These are phyloP conservation scores for Kryptopterus vitreolus DNA, from an alignment of 2,797 vertebrate genomes.

Conservation along the genomic window DNA sequence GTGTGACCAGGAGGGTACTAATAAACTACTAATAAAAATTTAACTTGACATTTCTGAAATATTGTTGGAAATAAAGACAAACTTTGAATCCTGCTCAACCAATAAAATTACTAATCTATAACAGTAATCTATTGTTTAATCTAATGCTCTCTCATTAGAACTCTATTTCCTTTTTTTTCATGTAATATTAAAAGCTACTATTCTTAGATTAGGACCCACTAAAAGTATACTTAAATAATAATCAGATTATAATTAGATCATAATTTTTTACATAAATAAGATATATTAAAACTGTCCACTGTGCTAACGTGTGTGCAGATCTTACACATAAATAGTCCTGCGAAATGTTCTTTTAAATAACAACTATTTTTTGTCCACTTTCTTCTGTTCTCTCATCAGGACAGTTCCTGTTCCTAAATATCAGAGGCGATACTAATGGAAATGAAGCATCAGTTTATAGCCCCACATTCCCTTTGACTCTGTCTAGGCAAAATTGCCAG, in stretches of 20 bases:
- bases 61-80: background rate
- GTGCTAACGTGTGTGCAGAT: background rate
- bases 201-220: background rate
- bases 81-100: background rate
- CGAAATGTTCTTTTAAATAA: background rate
- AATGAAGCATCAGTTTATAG: slow-evolving; percentile 73
- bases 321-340: background rate
- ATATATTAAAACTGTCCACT: background rate
- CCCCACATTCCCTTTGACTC: slow-evolving; percentile 69
- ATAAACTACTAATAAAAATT: no score
- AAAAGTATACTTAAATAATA: background rate
- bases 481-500: slow-evolving; percentile 74
- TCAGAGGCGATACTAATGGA: slow-evolving; percentile 62
- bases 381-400: slow-evolving; percentile 67
- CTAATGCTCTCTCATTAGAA: background rate
- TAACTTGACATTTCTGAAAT: no score
- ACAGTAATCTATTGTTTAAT: background rate
- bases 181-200: background rate
- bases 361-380: background rate
- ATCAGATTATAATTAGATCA: no score
- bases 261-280: background rate
- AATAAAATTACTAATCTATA: background rate
- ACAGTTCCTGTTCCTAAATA: slow-evolving; percentile 80
- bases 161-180: background rate
- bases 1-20: no score